Percentiles rank a stretch among this genome's conserved stretches.
phyloP scores from a whole-genome alignment of 2,888 invertebrate species.

The Zootermopsis nevadensis region DNA sequence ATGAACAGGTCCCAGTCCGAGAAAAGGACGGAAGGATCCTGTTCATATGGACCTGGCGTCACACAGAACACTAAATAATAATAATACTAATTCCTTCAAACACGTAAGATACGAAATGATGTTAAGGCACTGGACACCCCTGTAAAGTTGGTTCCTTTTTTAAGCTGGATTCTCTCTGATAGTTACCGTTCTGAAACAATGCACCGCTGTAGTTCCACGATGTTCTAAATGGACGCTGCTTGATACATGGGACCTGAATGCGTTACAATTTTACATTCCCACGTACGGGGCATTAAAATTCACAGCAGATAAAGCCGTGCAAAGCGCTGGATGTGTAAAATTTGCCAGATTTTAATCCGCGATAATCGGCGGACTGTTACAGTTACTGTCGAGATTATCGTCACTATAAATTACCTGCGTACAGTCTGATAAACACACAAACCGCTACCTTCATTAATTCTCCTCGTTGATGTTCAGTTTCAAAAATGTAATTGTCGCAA shows the following conservation, averaged over 20 bases:
- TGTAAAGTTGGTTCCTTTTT: background rate
- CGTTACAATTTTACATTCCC: background rate
- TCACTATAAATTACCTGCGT: background rate
- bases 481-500: too few relatives aligned
- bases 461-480: too few relatives aligned
- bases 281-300: conserved; percentile 2
- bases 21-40: too few relatives aligned
- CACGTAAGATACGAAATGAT: too few relatives aligned
- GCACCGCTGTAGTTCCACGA: background rate
- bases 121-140: background rate
- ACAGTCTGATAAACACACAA: background rate
- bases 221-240: background rate
- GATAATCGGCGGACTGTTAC: background rate
- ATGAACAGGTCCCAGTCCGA: too few relatives aligned
- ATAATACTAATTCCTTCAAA: too few relatives aligned
- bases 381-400: background rate
- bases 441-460: background rate
- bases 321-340: background rate
- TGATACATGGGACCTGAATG: conserved; percentile 5
- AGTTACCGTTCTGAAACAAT: background rate
- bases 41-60: too few relatives aligned
- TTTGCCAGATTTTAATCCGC: background rate
- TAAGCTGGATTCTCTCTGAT: background rate
- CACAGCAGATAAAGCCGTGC: background rate
- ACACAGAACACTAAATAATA: too few relatives aligned